These are phyloP conservation scores for Lithophane socia DNA, from an alignment of 2,888 invertebrate species.

Conservation along the genomic window DNA sequence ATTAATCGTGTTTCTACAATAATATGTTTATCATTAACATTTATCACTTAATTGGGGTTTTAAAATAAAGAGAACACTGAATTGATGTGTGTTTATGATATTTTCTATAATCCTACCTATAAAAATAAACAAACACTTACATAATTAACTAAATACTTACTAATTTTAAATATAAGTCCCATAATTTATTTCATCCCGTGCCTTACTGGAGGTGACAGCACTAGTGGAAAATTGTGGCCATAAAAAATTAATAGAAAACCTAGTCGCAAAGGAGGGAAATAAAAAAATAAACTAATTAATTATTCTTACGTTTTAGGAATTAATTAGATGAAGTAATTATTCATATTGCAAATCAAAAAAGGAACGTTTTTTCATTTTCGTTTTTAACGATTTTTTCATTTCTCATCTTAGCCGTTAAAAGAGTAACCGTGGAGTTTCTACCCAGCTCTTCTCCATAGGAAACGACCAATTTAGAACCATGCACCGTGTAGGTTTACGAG, in stretches of 20 bases:
- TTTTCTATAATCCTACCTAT: neutral
- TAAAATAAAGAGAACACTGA: too few species aligned
- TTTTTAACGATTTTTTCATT: too few species aligned
- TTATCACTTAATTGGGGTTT: too few species aligned
- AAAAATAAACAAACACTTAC: too few species aligned
- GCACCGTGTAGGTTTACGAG: too few species aligned
- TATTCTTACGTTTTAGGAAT: neutral
- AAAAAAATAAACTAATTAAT: neutral
- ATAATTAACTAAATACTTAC: neutral
- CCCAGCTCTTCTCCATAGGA: too few species aligned
- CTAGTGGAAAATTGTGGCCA: neutral
- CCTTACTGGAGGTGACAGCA: slow-evolving; percentile 14
- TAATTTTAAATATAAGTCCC: neutral
- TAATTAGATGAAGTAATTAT: slow-evolving; percentile 12
- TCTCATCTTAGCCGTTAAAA: too few species aligned
- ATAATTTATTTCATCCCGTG: neutral
- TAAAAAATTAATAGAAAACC: neutral
- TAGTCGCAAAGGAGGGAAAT: neutral
- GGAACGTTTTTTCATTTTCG: too few species aligned
- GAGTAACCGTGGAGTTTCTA: too few species aligned
- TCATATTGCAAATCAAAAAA: neutral
- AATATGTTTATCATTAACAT: too few species aligned
- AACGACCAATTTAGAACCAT: too few species aligned
- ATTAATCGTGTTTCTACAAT: neutral
- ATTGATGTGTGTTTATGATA: neutral